Base-by-base conservation (phyloP, 1,140 invertebrate genomes). In the Aethina tumida region DNA sequence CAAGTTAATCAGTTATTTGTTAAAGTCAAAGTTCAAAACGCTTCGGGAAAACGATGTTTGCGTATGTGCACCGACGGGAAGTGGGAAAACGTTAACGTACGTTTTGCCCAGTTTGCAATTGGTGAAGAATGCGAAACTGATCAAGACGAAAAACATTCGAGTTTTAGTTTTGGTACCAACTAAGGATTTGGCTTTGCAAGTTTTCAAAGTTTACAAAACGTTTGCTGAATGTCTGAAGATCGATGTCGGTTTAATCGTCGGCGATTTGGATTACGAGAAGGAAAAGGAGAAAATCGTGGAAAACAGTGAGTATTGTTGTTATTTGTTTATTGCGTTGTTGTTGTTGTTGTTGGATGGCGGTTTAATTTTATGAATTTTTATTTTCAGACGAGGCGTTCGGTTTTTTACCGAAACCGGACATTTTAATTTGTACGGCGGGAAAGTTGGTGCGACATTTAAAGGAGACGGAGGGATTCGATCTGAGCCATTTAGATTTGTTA, bases 31-130 rank as follows among this genome's bases (percentile, higher is more conserved):
- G 70, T 70, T 41, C 66, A 76, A 37, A 62, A 69, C 22, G 66
- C 74, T 39, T 70, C 75, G 22, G 52, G 63, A 39, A 60, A 1
- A 71, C 76, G 95, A 99, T 63, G 70, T 96, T n/a, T 97, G 94
- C 68, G 84, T 98, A 21, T 95, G 91, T 14, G 91, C 94, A 25
- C 92, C 94, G 13, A 99, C 96, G 9, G 96, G 95, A 7, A 96
- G 91, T 73, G 95, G 95, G 6, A 99, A 99, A 71, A 98, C 95
- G 1, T 64, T 98, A 30, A 81, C 91, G 4, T 98, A 90, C 74
- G 87, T 88, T 40, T 64, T 98, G 36, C 95, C 95, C 8, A 80
- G 97, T 30, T 67, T 99, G 29, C 87, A 97, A 64, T 70, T 71
- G 52, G 55, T 50, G 45, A 74, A 67, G 53, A n/a, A n/a, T n/a